phyloP scores from a whole-genome alignment of 2,888 invertebrate species.

The Leptopilina syphax region DNA sequence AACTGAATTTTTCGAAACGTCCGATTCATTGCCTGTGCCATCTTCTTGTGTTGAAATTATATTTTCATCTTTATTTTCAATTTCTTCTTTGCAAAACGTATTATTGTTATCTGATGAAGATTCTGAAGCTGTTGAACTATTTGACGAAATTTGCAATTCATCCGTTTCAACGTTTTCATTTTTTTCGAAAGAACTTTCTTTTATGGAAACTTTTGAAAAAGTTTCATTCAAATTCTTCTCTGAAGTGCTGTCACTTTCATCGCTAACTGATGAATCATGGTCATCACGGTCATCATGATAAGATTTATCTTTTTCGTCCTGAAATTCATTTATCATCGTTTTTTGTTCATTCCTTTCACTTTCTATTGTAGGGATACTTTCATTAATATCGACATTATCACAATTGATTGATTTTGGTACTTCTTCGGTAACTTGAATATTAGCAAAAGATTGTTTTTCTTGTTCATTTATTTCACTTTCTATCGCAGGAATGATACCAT shows the following conservation, averaged over 20 bases:
- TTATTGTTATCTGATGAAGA: neutral
- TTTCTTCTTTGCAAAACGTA: neutral
- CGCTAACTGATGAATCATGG: neutral
- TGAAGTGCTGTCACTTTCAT: neutral
- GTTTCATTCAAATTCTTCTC: too few relatives aligned
- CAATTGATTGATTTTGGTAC: neutral
- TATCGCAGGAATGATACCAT: neutral
- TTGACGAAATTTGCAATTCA: neutral
- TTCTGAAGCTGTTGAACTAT: neutral
- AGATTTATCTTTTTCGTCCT: neutral
- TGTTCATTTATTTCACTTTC: neutral
- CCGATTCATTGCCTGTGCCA: neutral
- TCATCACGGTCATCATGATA: neutral
- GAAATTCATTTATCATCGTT: neutral
- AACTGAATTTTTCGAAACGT: neutral
- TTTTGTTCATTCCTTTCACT: neutral
- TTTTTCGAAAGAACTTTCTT: too few relatives aligned
- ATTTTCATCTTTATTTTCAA: neutral
- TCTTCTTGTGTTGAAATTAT: neutral
- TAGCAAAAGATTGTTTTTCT: neutral
- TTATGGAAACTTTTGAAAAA: too few relatives aligned
- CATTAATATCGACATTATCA: neutral
- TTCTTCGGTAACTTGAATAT: neutral
- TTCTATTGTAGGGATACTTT: neutral
- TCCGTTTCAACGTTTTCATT: neutral